phyloP scores from a whole-genome alignment of 2,888 invertebrate species.

The Rotaria socialis region DNA sequence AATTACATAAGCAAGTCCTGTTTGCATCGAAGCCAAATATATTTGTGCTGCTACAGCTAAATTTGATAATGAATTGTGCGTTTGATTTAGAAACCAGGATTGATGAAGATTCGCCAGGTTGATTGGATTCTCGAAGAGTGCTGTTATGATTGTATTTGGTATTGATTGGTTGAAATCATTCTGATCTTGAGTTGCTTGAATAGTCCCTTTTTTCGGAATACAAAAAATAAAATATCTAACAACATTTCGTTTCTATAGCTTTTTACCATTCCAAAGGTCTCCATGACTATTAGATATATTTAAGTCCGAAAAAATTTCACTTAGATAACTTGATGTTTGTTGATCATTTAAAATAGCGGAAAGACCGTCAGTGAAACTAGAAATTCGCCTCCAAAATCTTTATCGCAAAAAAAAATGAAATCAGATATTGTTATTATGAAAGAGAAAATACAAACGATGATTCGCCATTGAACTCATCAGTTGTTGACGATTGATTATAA shows the following conservation, averaged over 20 bases:
- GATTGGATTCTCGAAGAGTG: neutral
- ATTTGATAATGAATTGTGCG: neutral
- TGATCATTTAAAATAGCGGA: neutral
- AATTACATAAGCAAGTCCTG: neutral
- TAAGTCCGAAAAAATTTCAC: neutral
- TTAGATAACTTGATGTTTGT: neutral
- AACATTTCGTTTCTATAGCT: too few relatives aligned
- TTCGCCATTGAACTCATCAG: neutral
- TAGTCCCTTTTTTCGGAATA: neutral
- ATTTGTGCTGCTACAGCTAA: neutral
- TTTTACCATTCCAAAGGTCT: neutral
- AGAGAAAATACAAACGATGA: neutral
- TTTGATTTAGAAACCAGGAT: neutral
- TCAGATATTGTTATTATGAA: neutral
- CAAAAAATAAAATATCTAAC: neutral
- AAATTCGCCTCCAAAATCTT: neutral
- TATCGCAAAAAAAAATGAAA: too few relatives aligned
- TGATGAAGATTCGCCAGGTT: conserved; percentile 5
- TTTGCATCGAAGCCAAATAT: neutral
- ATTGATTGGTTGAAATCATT: neutral
- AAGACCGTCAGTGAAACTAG: neutral
- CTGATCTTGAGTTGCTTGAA: neutral
- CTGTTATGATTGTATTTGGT: neutral
- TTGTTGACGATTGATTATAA: neutral
- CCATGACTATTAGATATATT: neutral